Percentiles rank a stretch among this genome's conserved stretches.
Evolutionary conservation across 2,113 vertebrate genomes (phyloP).

Genomic region (Ptyas mucosa): DNA sequence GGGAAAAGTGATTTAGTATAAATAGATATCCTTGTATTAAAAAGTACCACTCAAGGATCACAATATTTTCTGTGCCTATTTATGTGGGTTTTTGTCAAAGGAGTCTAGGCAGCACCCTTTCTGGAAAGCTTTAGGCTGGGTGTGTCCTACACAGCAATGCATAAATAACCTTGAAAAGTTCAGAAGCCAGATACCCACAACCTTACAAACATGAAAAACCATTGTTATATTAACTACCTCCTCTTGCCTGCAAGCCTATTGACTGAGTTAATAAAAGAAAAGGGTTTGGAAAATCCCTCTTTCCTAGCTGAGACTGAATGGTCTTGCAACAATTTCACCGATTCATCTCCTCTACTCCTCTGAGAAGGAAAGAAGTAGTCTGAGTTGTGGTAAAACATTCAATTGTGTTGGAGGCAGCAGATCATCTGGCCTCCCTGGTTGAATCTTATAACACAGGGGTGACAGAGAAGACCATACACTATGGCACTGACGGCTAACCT

Average conservation of each 20-base stretch:
- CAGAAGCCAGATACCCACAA: background rate
- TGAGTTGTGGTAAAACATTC: background rate
- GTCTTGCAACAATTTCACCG: background rate
- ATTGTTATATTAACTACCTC: background rate
- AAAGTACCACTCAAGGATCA: background rate
- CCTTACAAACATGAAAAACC: background rate
- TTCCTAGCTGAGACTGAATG: background rate
- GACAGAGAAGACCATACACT: background rate
- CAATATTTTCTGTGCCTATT: background rate
- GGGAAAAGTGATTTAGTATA: background rate
- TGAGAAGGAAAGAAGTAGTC: background rate
- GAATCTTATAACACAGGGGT: background rate
- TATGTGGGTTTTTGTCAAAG: background rate
- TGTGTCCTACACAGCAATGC: background rate
- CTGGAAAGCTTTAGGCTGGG: background rate
- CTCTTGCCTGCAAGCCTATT: background rate
- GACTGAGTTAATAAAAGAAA: background rate
- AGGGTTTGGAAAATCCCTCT: background rate
- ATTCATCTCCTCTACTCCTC: background rate
- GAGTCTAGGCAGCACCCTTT: background rate
- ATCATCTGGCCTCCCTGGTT: background rate
- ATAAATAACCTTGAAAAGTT: background rate
- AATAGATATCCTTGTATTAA: background rate
- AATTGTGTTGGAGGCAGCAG: background rate
- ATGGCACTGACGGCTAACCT: too few relatives aligned